Evolutionary conservation across 2,797 vertebrate genomes (phyloP).

Genomic region (Phoxinus dragarum): DNA sequence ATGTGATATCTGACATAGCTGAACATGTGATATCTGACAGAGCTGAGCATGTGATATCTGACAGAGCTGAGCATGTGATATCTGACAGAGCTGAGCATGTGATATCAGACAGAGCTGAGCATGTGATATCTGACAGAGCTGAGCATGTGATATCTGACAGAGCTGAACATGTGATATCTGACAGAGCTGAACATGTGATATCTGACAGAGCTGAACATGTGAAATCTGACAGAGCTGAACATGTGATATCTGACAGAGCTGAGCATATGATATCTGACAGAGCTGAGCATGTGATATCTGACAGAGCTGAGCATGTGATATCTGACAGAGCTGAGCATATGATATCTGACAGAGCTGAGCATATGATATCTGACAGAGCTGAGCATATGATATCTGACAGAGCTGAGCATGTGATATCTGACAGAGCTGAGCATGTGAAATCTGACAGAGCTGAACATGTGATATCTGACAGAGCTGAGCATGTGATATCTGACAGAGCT

Average conservation of each 20-base stretch:
- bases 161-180: neutral
- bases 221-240: neutral
- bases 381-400: neutral
- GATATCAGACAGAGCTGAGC: neutral
- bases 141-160: neutral
- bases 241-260: neutral
- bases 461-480: neutral
- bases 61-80: neutral
- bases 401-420: neutral
- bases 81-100: neutral
- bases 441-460: neutral
- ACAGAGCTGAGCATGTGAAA: neutral
- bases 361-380: neutral
- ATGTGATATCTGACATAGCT: neutral
- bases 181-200: neutral
- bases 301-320: neutral
- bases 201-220: neutral
- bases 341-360: neutral
- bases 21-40: neutral
- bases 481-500: neutral
- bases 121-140: neutral
- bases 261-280: neutral
- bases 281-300: neutral
- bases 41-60: neutral
- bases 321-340: neutral